phyloP scores from a whole-genome alignment of 1,140 invertebrate species.

The Chelonus insularis region DNA sequence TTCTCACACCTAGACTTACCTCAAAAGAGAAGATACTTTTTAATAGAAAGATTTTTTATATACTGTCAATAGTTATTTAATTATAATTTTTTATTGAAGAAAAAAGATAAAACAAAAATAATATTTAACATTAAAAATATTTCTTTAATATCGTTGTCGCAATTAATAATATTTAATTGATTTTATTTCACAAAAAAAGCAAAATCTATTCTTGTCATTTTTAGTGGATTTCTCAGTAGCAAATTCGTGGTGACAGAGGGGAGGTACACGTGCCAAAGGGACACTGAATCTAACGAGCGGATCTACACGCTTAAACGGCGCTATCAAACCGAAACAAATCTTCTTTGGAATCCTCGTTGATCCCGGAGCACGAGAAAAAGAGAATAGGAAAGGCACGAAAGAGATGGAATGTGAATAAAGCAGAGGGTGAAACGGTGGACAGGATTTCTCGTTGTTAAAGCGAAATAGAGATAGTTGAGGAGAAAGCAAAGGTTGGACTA shows the following conservation, averaged over 20 bases:
- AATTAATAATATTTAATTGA: too few relatives aligned
- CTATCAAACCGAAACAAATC: conserved; percentile 55
- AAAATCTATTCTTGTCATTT: too few relatives aligned
- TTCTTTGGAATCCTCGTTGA: conserved; percentile 43
- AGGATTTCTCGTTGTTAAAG: conserved; percentile 17
- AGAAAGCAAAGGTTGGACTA: conserved; percentile 22
- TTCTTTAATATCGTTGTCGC: too few relatives aligned
- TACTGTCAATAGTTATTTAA: too few relatives aligned
- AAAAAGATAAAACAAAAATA: too few relatives aligned
- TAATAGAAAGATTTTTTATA: too few relatives aligned
- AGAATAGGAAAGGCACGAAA: not conserved
- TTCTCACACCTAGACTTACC: too few relatives aligned
- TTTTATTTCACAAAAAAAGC: too few relatives aligned
- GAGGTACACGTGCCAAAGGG: not conserved
- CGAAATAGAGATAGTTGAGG: conserved; percentile 1
- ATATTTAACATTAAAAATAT: too few relatives aligned
- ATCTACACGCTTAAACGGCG: conserved; percentile 53
- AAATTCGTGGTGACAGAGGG: not conserved
- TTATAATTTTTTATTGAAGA: too few relatives aligned
- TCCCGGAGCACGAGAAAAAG: conserved; percentile 15
- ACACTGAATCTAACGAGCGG: conserved; percentile 51
- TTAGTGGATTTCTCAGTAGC: too few relatives aligned
- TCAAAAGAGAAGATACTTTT: too few relatives aligned
- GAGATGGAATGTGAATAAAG: not conserved
- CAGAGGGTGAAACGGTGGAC: conserved; percentile 7